These are phyloP conservation scores for Aspidiotus rigidus DNA, from an alignment of 2,888 invertebrate genomes.

Conservation along the genomic window DNA sequence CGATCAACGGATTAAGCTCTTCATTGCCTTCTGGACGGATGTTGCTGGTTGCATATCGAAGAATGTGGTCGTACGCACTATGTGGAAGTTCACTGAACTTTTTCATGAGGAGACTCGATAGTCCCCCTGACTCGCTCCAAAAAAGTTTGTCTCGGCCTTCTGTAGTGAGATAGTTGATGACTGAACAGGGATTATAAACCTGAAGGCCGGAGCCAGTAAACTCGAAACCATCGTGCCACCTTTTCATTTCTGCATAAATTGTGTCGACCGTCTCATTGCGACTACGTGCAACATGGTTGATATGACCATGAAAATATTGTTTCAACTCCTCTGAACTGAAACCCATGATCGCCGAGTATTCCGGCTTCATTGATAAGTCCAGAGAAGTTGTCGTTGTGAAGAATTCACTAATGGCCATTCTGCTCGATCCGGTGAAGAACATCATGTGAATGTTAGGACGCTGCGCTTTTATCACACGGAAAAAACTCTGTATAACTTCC, in stretches of 20 bases:
- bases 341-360: background rate
- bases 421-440: slow-evolving; percentile 1
- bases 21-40: too few relatives aligned
- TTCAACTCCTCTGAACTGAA: background rate
- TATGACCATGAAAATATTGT: background rate
- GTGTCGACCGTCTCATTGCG: background rate
- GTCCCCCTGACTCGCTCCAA: background rate
- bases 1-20: too few relatives aligned
- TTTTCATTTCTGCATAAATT: background rate
- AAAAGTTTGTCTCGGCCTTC: background rate
- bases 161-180: background rate
- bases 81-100: background rate
- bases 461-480: background rate
- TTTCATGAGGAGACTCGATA: background rate
- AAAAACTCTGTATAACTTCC: too few relatives aligned
- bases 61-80: too few relatives aligned
- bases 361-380: background rate
- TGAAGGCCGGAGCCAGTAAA: background rate
- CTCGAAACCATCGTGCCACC: background rate
- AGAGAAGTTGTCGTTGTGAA: background rate
- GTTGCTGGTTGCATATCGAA: too few relatives aligned
- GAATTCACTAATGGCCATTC: background rate
- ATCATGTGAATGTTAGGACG: background rate
- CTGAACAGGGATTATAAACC: background rate
- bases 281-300: background rate